These are phyloP conservation scores for Artemia sp. DNA, from an alignment of 2,888 invertebrate genomes.

Conservation along the genomic window DNA sequence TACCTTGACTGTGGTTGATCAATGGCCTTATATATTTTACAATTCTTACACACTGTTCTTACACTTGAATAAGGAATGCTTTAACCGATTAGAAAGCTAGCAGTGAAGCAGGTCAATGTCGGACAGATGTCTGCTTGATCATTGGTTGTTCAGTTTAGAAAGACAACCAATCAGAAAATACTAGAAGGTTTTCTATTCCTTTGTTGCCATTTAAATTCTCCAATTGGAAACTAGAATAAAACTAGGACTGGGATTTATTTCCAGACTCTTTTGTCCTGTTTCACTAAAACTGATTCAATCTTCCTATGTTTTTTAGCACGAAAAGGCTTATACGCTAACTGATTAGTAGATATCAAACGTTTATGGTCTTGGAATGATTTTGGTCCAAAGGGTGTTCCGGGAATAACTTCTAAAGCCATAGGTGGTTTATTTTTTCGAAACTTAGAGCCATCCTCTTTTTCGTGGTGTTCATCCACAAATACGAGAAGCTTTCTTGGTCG, in stretches of 20 bases:
- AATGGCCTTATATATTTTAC: no score
- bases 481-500: background rate
- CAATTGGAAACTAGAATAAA: no score
- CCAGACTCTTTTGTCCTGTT: slow-evolving; percentile 14
- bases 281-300: background rate
- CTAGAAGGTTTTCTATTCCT: no score
- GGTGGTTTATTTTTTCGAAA: background rate
- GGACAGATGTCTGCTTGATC: no score
- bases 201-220: no score
- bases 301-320: background rate
- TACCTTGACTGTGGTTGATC: no score
- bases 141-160: no score
- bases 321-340: background rate
- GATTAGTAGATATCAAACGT: slow-evolving; percentile 2
- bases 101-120: no score
- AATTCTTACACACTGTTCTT: no score
- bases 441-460: background rate
- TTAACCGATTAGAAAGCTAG: no score
- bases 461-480: background rate
- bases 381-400: slow-evolving; percentile 12
- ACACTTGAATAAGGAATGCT: no score
- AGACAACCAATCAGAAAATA: no score
- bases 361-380: slow-evolving; percentile 9
- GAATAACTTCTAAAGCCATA: background rate
- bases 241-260: background rate